phyloP scores from a whole-genome alignment of 2,888 invertebrate species.

The Parnassius smintheus region DNA sequence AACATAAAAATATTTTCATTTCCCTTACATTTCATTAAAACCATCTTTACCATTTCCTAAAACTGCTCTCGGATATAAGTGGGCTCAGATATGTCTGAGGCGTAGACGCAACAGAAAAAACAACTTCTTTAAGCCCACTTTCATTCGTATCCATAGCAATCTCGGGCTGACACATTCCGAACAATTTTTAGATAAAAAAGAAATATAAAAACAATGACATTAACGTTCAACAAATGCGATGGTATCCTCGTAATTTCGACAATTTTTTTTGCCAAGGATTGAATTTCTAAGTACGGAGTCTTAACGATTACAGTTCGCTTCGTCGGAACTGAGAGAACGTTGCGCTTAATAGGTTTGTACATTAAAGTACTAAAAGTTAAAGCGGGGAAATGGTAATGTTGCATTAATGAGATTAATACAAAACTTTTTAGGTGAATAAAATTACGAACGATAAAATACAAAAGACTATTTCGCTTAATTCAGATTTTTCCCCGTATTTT shows the following conservation, averaged over 20 bases:
- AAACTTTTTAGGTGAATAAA: background rate
- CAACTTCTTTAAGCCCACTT: too few relatives aligned
- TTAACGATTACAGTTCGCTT: slow-evolving; percentile 15
- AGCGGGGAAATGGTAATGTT: slow-evolving; percentile 9
- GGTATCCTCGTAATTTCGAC: slow-evolving; percentile 11
- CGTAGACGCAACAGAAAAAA: too few relatives aligned
- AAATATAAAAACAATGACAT: too few relatives aligned
- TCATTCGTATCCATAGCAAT: too few relatives aligned
- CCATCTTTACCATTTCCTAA: too few relatives aligned
- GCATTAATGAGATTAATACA: slow-evolving; percentile 5
- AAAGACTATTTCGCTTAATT: too few relatives aligned
- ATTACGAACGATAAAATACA: background rate
- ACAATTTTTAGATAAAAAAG: too few relatives aligned
- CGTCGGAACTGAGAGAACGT: slow-evolving; percentile 15
- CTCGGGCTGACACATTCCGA: too few relatives aligned
- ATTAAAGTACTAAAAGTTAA: slow-evolving; percentile 21
- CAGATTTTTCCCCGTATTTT: background rate
- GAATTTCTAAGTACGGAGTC: slow-evolving; percentile 18
- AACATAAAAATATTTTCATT: too few relatives aligned
- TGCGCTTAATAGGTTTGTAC: slow-evolving; percentile 20
- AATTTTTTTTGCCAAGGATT: slow-evolving; percentile 11
- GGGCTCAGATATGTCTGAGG: too few relatives aligned
- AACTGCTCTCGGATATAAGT: too few relatives aligned
- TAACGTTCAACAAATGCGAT: background rate
- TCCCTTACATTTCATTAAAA: too few relatives aligned